These are phyloP conservation scores for Muraenolepis orangiensis DNA, from an alignment of 2,797 vertebrate genomes.

Conservation along the genomic window DNA sequence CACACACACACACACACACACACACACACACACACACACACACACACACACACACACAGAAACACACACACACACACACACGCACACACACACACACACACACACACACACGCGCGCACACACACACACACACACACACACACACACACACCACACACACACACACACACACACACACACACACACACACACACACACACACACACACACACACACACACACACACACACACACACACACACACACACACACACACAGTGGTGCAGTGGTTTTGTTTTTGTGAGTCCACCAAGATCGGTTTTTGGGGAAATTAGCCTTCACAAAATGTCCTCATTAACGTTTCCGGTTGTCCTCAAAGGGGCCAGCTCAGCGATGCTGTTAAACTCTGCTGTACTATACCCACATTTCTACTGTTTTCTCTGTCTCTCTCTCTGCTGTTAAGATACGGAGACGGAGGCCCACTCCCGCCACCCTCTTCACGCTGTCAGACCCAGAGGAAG, in stretches of 20 bases:
- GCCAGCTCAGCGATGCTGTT: not conserved
- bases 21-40: not conserved
- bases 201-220: not conserved
- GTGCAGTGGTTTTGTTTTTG: not conserved
- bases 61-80: too few relatives aligned
- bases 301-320: not conserved
- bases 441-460: slow-evolving; percentile 91
- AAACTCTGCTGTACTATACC: not conserved
- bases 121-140: not conserved
- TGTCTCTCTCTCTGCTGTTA: slow-evolving; percentile 29
- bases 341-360: not conserved
- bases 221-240: not conserved
- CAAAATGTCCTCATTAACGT: not conserved
- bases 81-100: not conserved
- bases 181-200: not conserved
- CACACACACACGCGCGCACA: not conserved
- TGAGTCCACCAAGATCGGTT: not conserved
- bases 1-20: not conserved
- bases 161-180: not conserved
- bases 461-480: slow-evolving; percentile 93
- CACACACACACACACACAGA: not conserved
- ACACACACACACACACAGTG: not conserved
- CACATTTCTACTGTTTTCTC: not conserved
- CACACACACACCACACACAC: not conserved
- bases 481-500: slow-evolving; percentile 88